Evolutionary conservation across 2,888 invertebrate genomes (phyloP), one percentile per base, ranked within the genome.

Genomic region (Eilema caniola): DNA sequence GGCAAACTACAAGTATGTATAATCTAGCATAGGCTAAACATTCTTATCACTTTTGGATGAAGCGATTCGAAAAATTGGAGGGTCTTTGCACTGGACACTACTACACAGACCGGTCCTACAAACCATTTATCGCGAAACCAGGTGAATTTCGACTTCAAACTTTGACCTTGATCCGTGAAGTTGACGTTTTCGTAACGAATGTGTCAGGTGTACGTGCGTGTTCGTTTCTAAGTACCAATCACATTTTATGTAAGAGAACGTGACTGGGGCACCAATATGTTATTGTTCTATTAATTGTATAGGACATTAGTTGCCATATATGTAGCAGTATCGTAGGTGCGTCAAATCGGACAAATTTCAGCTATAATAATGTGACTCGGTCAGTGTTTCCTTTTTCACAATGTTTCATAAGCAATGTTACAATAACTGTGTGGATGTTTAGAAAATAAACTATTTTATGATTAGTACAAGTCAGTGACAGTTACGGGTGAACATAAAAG

Each of bases 161-260:
- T 62, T 60, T 75, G 81, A 82, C 88, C 88, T 87, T 86, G 86
- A 75, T 77, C 66, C 66, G 66, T 65, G 68, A 77, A 78, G 78
- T 71, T 69, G 69, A 75, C 53, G 79, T 86, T 87, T 85, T 86
- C 86, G 90, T 85, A 89, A 90, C 86, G 80, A 84, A 86, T 87
- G 80, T 72, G 80, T 76, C 76, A 76, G 77, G 75, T 81, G 75
- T 75, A 53, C 62, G n/a, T 23, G 74, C 79, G 78, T 79, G 79
- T 83, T 79, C 81, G 83, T 83, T 80, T 81, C 83, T 84, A 87
- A 83, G 81, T 79, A 77, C 88, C 73, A 73, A 90, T 88, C 89
- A 90, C 86, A 87, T 86, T 90, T 88, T 85, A 90, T 90, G 90
- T 88, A 90, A 91, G 86, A 76, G 69, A 82, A 93, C 93, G 93